Base-by-base conservation (phyloP, 2,888 invertebrate species). In the Corbicula japonica region DNA sequence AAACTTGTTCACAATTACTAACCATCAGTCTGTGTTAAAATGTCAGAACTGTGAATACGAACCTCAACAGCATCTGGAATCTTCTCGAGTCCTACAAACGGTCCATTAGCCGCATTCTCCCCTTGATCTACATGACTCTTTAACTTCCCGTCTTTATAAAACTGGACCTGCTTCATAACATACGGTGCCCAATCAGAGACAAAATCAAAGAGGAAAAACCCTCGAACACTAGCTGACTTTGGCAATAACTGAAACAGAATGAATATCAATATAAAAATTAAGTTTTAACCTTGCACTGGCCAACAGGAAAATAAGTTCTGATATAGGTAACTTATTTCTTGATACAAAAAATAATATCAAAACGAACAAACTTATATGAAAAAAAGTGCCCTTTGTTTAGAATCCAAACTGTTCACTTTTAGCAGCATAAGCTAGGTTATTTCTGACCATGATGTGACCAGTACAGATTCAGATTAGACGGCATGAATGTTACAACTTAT, bases 41-140 rank as follows among this genome's bases (percentile, higher is more conserved):
- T 46, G 6, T 46, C 21, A 46, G 5, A 12, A 5, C 10, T 46
- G 10, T 10, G 50, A 50, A 21, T 18, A 26, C 3, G 41, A 30
- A 91, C 91, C 73, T 92, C 91, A 3, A 92, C 89, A 56, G 91
- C 92, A 86, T 89, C 87, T 1, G 65, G 65, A 38, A 92, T 82
- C 44, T 85, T 86, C n/a, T 92, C 88, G 34, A 92, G 66, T 0
- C 91, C 91, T 18, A 81, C 58, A 79, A 92, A 92, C 18, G 88
- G 88, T 28, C 91, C 91, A 8, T 28, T 61, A 5, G 84, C 34
- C 6, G 81, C 56, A 15, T 75, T 79, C 3, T 82, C 83, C 15
- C 92, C 92, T 56, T 79, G 80, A 79, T 92, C 92, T 12, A 90
- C 82, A 34, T 78, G 68, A 71, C 87, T 87, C 50, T 87, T 83